Evolutionary conservation across 2,888 invertebrate species (phyloP).

Genomic region (Lumbricus terrestris): DNA sequence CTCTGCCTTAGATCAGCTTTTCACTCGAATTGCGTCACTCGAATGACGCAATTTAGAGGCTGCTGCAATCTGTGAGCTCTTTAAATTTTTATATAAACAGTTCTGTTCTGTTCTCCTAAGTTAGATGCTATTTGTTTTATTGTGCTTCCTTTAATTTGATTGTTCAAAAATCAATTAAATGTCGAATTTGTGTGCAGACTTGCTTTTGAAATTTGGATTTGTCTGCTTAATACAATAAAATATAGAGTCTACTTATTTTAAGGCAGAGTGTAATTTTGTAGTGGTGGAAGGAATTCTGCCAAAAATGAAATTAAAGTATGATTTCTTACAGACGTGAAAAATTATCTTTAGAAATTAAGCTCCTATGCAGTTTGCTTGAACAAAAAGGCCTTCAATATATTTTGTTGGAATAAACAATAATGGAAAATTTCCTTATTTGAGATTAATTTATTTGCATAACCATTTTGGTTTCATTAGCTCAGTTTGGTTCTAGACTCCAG

Average conservation of each 20-base stretch:
- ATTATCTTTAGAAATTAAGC: background rate
- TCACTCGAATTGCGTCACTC: background rate
- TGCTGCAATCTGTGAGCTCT: background rate
- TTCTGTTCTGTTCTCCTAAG: background rate
- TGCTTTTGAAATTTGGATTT: background rate
- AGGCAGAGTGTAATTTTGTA: background rate
- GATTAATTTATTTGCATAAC: background rate
- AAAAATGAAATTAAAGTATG: too few species aligned
- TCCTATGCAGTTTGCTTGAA: background rate
- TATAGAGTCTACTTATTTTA: background rate
- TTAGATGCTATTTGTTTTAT: background rate
- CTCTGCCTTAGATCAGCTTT: background rate
- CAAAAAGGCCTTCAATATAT: background rate
- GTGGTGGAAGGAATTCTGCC: background rate
- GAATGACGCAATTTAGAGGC: too few species aligned
- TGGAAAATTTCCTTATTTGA: background rate
- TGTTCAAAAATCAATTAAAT: background rate
- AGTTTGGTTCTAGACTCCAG: background rate
- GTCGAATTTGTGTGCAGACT: background rate
- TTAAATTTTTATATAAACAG: background rate
- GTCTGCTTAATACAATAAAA: conserved; percentile 3
- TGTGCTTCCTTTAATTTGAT: background rate
- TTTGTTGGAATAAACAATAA: background rate
- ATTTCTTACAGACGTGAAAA: too few species aligned
- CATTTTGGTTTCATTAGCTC: background rate